These are phyloP conservation scores for Ichneumoninae sp. DNA, from an alignment of 2,888 invertebrate genomes.

Conservation along the genomic window DNA sequence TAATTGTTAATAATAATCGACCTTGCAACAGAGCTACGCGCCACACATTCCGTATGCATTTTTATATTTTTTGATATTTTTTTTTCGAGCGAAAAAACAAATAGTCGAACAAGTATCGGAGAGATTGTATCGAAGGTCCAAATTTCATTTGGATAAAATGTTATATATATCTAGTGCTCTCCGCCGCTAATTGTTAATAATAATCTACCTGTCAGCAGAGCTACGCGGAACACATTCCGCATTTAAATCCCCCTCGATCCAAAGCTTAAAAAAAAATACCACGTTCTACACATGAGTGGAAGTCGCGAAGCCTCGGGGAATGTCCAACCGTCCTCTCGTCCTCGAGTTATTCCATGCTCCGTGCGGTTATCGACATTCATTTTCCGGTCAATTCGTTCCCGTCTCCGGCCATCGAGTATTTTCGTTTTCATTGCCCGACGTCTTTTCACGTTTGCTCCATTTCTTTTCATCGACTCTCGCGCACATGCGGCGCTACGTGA, in stretches of 20 bases:
- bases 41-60: too few species aligned
- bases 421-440: constrained; percentile 32
- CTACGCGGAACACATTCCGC: not conserved
- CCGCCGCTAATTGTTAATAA: too few species aligned
- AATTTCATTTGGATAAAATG: too few species aligned
- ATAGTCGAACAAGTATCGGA: too few species aligned
- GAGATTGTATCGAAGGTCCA: too few species aligned
- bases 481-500: constrained; percentile 14
- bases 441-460: constrained; percentile 22
- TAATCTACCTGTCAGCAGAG: not conserved
- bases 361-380: constrained; percentile 21
- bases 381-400: constrained; percentile 10
- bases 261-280: not conserved
- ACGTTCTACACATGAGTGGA: not conserved
- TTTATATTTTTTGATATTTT: too few species aligned
- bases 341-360: constrained; percentile 7
- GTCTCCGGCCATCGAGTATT: not conserved
- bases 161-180: too few species aligned
- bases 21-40: too few species aligned
- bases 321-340: not conserved
- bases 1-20: too few species aligned
- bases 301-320: not conserved
- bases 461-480: constrained; percentile 7
- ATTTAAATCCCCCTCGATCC: not conserved
- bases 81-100: too few species aligned